Percentiles rank a stretch among this genome's conserved stretches.
Evolutionary conservation across 2,888 invertebrate species (phyloP).

Genomic region (Drosophila mimetica): DNA sequence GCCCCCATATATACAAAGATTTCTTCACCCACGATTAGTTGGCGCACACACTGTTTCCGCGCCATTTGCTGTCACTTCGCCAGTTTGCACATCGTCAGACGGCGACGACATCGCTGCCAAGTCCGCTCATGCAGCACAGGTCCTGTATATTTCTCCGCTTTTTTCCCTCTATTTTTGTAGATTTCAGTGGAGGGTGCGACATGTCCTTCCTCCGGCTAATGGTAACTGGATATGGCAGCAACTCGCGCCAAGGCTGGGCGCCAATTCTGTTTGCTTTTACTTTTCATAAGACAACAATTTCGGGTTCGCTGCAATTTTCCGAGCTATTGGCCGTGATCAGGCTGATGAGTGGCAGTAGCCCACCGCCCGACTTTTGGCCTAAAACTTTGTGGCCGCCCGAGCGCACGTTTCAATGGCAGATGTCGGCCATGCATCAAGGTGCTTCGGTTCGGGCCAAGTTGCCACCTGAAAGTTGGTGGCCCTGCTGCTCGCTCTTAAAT

Average conservation of each 20-base stretch:
- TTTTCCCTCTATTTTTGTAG: constrained; percentile 1
- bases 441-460: background rate
- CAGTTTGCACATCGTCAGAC: constrained; percentile 81
- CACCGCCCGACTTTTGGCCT: constrained; percentile 51
- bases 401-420: constrained; percentile 51
- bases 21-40: constrained; percentile 79
- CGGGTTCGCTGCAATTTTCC: constrained; percentile 67
- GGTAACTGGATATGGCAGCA: constrained; percentile 77
- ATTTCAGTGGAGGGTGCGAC: constrained; percentile 10
- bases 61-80: constrained; percentile 82
- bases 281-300: constrained; percentile 63
- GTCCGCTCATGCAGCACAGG: constrained; percentile 72
- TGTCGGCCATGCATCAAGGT: constrained; percentile 29
- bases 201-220: constrained; percentile 64
- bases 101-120: constrained; percentile 61
- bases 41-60: constrained; percentile 79
- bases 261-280: constrained; percentile 41
- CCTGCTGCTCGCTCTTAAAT: constrained; percentile 3
- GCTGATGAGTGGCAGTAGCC: constrained; percentile 60
- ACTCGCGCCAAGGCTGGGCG: constrained; percentile 31
- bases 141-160: constrained; percentile 16
- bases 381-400: constrained; percentile 47
- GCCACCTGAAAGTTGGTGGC: constrained; percentile 7
- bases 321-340: constrained; percentile 71
- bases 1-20: constrained; percentile 51